phyloP scores from a whole-genome alignment of 2,797 vertebrate genomes.

The Macropus fuliginosus region DNA sequence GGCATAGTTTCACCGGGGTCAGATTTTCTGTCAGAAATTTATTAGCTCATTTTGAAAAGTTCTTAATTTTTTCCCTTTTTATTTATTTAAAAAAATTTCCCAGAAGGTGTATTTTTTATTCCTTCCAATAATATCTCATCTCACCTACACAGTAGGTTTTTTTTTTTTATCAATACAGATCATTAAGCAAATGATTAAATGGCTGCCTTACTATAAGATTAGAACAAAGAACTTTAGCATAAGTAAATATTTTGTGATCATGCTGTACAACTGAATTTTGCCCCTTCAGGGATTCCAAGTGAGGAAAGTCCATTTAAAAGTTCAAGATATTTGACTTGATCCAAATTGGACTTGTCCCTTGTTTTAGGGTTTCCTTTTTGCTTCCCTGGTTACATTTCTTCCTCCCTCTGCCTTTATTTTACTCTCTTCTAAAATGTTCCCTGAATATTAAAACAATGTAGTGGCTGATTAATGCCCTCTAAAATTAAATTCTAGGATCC shows the following conservation, averaged over 20 bases:
- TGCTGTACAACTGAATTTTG: not conserved
- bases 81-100: not conserved
- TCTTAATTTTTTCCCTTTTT: not conserved
- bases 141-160: not conserved
- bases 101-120: not conserved
- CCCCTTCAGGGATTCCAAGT: not conserved
- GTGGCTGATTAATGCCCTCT: not conserved
- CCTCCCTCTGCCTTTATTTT: not conserved
- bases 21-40: no score
- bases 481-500: not conserved
- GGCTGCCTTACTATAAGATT: not conserved
- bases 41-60: not conserved
- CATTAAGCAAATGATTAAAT: not conserved
- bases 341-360: not conserved
- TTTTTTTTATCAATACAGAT: not conserved
- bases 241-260: not conserved
- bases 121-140: not conserved
- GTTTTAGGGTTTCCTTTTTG: not conserved
- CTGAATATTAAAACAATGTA: not conserved
- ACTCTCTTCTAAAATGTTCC: not conserved
- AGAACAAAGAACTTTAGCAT: not conserved
- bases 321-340: not conserved
- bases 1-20: not conserved
- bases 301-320: not conserved
- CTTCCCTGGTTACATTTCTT: not conserved